Evolutionary conservation across 1,140 invertebrate species (phyloP).

Genomic region (Sarcophaga bullata): DNA sequence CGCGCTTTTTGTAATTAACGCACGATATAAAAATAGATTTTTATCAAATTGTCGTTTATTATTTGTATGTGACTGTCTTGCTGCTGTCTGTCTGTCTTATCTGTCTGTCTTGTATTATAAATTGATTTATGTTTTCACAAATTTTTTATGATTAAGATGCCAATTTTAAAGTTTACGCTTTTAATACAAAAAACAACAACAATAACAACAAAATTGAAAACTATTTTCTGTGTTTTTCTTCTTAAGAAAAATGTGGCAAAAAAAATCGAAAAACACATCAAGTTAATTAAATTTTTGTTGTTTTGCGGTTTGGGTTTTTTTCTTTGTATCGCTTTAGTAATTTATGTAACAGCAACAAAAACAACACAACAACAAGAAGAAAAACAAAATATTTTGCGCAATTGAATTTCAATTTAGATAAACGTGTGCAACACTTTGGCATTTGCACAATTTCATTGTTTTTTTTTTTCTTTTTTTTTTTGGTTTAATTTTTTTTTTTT

Average conservation of each 20-base stretch:
- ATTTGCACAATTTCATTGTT: slow-evolving; percentile 16
- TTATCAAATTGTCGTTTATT: slow-evolving; percentile 40
- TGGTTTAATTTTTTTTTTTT: too few species aligned
- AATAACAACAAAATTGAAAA: too few species aligned
- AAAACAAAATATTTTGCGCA: slow-evolving; percentile 19
- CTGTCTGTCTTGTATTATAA: slow-evolving; percentile 25
- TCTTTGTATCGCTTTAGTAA: slow-evolving; percentile 13
- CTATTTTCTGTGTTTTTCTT: background rate
- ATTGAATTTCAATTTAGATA: slow-evolving; percentile 27
- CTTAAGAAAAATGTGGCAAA: background rate
- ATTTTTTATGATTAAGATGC: slow-evolving; percentile 40
- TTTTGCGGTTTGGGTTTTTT: background rate
- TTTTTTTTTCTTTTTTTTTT: background rate
- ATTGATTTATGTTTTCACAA: slow-evolving; percentile 36
- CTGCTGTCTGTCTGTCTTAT: background rate
- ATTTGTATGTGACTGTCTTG: slow-evolving; percentile 18
- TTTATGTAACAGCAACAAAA: background rate
- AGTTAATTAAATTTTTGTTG: slow-evolving; percentile 24
- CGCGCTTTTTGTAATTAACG: slow-evolving; percentile 33
- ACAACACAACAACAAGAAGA: background rate
- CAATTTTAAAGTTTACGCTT: slow-evolving; percentile 33
- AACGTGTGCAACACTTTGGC: slow-evolving; percentile 25
- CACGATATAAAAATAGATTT: slow-evolving; percentile 30
- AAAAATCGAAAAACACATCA: background rate
- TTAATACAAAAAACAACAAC: background rate